phyloP scores from a whole-genome alignment of 2,113 vertebrate genomes.

The Hymenochirus boettgeri region DNA sequence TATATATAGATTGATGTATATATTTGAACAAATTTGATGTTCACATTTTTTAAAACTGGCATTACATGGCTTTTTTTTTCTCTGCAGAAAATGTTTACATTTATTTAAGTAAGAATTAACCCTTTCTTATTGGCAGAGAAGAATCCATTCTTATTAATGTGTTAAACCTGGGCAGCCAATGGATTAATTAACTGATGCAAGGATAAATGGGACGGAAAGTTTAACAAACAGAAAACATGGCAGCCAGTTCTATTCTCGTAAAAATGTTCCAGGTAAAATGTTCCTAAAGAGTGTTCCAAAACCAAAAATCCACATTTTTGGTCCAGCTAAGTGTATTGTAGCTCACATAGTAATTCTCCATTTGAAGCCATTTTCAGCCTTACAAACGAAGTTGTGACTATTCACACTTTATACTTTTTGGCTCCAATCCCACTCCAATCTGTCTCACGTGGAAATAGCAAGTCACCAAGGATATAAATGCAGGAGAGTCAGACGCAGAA shows the following conservation, averaged over 20 bases:
- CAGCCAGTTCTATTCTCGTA: conserved; percentile 37
- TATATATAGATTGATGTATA: conserved; percentile 1
- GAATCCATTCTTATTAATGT: not conserved
- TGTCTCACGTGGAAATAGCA: too few relatives aligned
- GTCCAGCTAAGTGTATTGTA: too few relatives aligned
- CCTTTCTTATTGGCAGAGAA: not conserved
- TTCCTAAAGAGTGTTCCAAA: conserved; percentile 35
- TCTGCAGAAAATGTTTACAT: not conserved
- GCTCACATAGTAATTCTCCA: conserved; percentile 40
- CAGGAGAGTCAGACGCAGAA: too few relatives aligned
- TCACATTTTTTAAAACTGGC: too few relatives aligned
- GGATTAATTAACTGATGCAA: not conserved
- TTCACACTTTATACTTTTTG: too few relatives aligned
- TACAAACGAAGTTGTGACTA: too few relatives aligned
- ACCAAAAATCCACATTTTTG: conserved; percentile 44
- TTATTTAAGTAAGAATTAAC: not conserved
- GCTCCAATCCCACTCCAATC: too few relatives aligned
- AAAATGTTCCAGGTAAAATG: conserved; percentile 36
- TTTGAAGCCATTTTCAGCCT: conserved; percentile 46
- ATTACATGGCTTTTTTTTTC: not conserved
- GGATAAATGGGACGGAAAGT: conserved; percentile 3
- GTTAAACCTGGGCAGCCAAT: conserved; percentile 4
- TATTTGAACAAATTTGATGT: not conserved
- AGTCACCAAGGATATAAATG: too few relatives aligned
- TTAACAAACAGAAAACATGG: not conserved